These are phyloP conservation scores for Corythornis vintsioides DNA, from an alignment of 2,113 vertebrate genomes.

Conservation along the genomic window DNA sequence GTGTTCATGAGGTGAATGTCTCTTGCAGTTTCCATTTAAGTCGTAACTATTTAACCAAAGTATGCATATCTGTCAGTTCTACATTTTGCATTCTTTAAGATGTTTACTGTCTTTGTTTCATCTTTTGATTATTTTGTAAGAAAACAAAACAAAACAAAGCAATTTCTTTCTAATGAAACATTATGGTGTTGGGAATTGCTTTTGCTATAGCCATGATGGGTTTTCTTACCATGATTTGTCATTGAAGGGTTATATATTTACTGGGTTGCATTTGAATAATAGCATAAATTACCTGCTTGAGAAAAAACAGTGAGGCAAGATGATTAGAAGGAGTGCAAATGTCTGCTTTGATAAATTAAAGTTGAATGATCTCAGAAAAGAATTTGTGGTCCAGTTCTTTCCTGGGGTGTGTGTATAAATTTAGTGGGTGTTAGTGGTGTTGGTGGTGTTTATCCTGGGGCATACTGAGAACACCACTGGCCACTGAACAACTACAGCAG, in stretches of 20 bases:
- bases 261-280: neutral
- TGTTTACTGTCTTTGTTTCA: neutral
- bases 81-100: neutral
- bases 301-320: neutral
- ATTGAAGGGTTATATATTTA: neutral
- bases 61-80: neutral
- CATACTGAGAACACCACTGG: neutral
- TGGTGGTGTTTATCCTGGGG: neutral
- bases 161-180: neutral
- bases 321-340: neutral
- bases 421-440: neutral
- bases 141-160: neutral
- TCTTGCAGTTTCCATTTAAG: neutral
- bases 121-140: neutral
- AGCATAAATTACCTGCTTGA: slow-evolving; percentile 22
- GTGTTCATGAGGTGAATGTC: neutral
- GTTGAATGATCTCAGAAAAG: neutral
- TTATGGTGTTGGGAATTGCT: neutral
- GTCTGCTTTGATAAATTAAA: slow-evolving; percentile 15
- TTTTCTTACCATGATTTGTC: neutral
- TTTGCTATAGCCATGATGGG: neutral
- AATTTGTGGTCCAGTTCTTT: neutral
- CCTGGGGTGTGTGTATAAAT: neutral
- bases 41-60: neutral
- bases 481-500: neutral